Evolutionary conservation across 2,797 vertebrate genomes (phyloP).

Genomic region (Tachyglossus aculeatus): DNA sequence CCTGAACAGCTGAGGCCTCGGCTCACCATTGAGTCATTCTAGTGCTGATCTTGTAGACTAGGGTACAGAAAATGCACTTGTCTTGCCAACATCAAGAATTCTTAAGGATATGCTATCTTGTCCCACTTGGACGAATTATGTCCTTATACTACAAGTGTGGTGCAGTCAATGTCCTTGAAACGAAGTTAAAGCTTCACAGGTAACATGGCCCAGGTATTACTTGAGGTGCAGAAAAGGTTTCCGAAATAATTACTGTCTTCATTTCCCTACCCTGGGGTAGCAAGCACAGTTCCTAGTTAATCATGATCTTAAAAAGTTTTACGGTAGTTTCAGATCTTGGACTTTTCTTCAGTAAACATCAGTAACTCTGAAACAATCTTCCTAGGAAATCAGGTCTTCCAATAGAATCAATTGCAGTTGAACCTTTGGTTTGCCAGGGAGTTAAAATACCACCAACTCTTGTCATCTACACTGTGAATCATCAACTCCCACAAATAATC

Average conservation of each 20-base stretch:
- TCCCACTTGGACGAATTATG: constrained; percentile 6
- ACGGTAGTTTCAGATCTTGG: too few species aligned
- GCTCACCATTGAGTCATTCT: constrained; percentile 27
- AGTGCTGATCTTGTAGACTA: constrained; percentile 38
- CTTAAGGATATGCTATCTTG: constrained; percentile 11
- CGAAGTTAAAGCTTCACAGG: constrained; percentile 22
- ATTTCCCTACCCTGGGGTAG: constrained; percentile 43
- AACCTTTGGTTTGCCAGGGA: too few species aligned
- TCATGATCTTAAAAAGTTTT: constrained; percentile 37
- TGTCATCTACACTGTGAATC: too few species aligned
- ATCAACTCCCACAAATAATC: too few species aligned
- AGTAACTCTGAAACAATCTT: too few species aligned
- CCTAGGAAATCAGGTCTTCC: too few species aligned
- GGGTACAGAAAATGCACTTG: constrained; percentile 16
- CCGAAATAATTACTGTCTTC: constrained; percentile 44
- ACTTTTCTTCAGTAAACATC: too few species aligned
- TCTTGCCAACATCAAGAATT: constrained; percentile 5
- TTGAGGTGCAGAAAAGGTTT: constrained; percentile 46
- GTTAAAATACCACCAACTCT: too few species aligned
- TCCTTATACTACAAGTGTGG: constrained; percentile 20
- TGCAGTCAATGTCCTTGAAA: constrained; percentile 32
- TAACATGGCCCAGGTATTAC: constrained; percentile 19
- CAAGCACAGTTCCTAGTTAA: constrained; percentile 30
- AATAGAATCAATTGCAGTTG: too few species aligned
- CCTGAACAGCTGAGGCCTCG: constrained; percentile 21